Conservation (phyloP, 1,140 invertebrate species). For the Tyrophagus putrescentiae region DNA sequence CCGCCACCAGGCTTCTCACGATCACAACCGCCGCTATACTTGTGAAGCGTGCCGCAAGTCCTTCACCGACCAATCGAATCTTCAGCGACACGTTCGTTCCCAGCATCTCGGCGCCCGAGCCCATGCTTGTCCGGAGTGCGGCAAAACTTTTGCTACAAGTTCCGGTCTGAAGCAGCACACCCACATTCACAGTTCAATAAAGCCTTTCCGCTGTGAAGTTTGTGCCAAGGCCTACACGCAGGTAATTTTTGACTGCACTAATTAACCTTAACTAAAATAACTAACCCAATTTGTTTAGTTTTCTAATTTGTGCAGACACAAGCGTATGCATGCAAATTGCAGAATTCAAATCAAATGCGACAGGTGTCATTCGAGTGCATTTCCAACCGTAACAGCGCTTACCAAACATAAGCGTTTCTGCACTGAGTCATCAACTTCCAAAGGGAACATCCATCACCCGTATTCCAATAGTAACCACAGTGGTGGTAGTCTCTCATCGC, state of each 20-base stretch:
- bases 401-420: slow-evolving; percentile 45
- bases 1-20: slow-evolving; percentile 60
- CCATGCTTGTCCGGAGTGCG: slow-evolving; percentile 91
- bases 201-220: slow-evolving; percentile 83
- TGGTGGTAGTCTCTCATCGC: not conserved
- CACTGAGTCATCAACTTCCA: slow-evolving; percentile 21
- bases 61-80: slow-evolving; percentile 69
- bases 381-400: slow-evolving; percentile 62
- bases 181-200: slow-evolving; percentile 95
- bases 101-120: slow-evolving; percentile 47
- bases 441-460: slow-evolving; percentile 11
- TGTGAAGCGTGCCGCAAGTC: slow-evolving; percentile 88
- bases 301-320: slow-evolving; percentile 96
- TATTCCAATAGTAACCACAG: not conserved
- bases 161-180: slow-evolving; percentile 97
- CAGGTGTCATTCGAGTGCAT: slow-evolving; percentile 79
- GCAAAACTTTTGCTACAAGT: slow-evolving; percentile 92
- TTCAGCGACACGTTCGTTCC: slow-evolving; percentile 84
- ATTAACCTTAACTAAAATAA: no score
- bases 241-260: no score
- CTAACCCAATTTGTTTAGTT: no score
- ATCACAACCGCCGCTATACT: slow-evolving; percentile 59
- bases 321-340: slow-evolving; percentile 84
- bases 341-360: slow-evolving; percentile 73
- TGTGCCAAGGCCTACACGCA: slow-evolving; percentile 88